Base-by-base conservation (phyloP, 2,888 invertebrate genomes). In the Tinea pellionella region DNA sequence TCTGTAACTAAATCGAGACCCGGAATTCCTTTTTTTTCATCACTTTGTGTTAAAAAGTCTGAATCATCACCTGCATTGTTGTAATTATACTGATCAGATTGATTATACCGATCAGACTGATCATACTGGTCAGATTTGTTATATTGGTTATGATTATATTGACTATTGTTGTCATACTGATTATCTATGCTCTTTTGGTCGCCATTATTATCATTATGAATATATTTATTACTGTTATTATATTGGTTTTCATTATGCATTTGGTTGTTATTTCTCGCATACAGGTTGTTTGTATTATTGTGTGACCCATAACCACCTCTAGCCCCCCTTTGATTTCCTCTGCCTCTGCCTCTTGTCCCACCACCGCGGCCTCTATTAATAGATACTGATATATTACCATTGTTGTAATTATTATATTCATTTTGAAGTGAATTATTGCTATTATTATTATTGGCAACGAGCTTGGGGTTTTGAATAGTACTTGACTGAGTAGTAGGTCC, bases 1-100 rank as follows among this genome's bases (percentile, higher is more conserved):
- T 89, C 89, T 63, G 84, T 86, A 9, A 92, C 90, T 62, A 93
- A 86, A 84, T 94, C 93, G 61, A 94, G 83, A 0, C 94, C 94
- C 9, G 94, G 94, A 69, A 94, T 94, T 47, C 90, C 91, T 67
- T 89, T 90, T 59, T 71, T 67, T 24, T 74, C 68, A 37, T 69
- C 73, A 69, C 67, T 72, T 61, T 71, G 67, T 24, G 77, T 74
- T 47, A 86, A 66, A 67, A 85, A 86, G 62, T 67, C 74, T 43
- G 77, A 63, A 59, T 69, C 37, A 12, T 58, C 74, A 42, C 67
- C 67, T 59, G 61, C 15, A n/a, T 32, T 37, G 3, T 8, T 42
- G 18, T 60, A 53, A 30, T 51, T 24, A 42, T 63, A 65, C 80
- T 76, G 15, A 24, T 73, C 70, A 41, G 81, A 74, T 69, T 71